Evolutionary conservation across 1,140 invertebrate genomes (phyloP), one percentile per base, ranked within the genome.

Genomic region (Aporrectodea caliginosa): DNA sequence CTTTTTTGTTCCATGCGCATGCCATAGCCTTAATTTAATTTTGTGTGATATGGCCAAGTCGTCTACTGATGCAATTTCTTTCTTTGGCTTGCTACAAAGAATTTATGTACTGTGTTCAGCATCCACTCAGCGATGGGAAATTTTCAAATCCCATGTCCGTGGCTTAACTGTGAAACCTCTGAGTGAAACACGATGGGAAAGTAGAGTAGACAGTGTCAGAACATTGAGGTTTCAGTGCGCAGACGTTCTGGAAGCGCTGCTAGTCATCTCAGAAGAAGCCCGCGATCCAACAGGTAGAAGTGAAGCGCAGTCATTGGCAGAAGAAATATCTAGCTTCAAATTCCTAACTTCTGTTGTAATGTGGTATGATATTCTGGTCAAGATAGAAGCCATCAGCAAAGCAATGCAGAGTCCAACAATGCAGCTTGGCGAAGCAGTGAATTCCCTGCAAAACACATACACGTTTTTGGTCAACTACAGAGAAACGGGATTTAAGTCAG

Each of bases 1-100:
- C n/a, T 75, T 75, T 35, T 75, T 75, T 75, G 73, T 16, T 31
- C 73, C 73, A 75, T 75, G 73, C 34, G 29, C 30, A 31, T 27
- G 27, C 34, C 73, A 75, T 12, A 75, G 73, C 12, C 34, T 75
- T 31, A 75, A 75, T 35, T 75, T 75, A 35, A n/a, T 75, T 31
- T 22, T 75, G 30, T 31, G n/a, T 33, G 31, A 75, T 75, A 31
- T 14, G 73, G 6, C 73, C n/a, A 27, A 75, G 30, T 31, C 34
- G n/a, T 75, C 73, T 31, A 22, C n/a, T 33, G 73, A 33, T n/a
- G 34, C 31, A 75, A 31, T 33, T 31, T n/a, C 30, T 31, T 75
- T 75, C 34, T 75, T 14, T 75, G 73, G 34, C n/a, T 33, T 75
- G n/a, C 29, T 75, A 33, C 73, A 75, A 35, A n/a, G 34, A 75